Base-by-base conservation (phyloP, 2,113 vertebrate genomes). In the Hippocampus mohnikei region DNA sequence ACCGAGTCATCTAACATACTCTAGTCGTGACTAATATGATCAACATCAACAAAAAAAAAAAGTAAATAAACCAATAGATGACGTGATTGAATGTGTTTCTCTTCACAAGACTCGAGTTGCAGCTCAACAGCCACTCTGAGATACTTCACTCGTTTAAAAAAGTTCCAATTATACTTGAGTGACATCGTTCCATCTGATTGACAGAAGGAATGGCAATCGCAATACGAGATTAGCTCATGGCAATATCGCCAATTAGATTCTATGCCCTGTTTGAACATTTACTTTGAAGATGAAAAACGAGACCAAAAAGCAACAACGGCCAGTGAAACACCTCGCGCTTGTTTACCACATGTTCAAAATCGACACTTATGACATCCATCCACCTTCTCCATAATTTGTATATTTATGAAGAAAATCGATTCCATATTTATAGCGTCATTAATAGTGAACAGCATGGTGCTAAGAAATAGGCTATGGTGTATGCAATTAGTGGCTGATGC, bases 11-110 rank as follows among this genome's bases (percentile, higher is more conserved):
- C 90, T 93, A 93, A 93, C 90, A 91, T 92, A 33, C 15, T 60
- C 27, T 60, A 90, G 92, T 93, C 92, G 93, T 93, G 90, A 93
- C 89, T 93, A 92, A 93, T 93, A 93, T 91, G 91, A 93, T 89
- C 91, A 66, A 73, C 83, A 84, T 79, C 83, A 83, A 75, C 69
- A 67, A 72, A 55, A 68, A 79, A 82, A 80, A 65, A 50, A 69
- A 41, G 76, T 74, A 81, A 86, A 87, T 84, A 85, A 91, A 87
- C 56, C 81, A 86, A 80, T 62, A 80, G 79, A 87, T 78, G 62
- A 75, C 27, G 8, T 60, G 27, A 33, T 60, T 16, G 58, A 33
- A 33, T 1, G 58, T 33, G 15, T 60, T 33, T 29, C 15, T 60
- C 27, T 60, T 60, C 2, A 33, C 27, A 6, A 27, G 10, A 27